Base-by-base conservation (phyloP, 1,140 invertebrate species). In the Eufriesea mexicana region DNA sequence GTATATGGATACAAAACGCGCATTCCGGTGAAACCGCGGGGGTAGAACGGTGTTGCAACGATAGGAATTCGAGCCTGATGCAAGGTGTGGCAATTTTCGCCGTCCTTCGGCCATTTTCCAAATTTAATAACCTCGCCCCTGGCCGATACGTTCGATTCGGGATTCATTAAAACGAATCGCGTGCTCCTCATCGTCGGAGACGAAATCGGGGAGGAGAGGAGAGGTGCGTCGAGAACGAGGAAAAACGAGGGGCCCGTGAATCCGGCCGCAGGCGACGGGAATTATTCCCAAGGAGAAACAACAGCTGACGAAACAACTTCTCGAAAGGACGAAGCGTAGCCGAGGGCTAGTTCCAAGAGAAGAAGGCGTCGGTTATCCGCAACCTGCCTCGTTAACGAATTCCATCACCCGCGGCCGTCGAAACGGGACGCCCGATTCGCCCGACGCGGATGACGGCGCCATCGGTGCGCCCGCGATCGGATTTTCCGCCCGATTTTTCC, bases 341-440 rank as follows among this genome's bases (percentile, higher is more conserved):
- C 73, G 16, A 5, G 1, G 28, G 28, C 9, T n/a, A 25, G 6
- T 18, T 61, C 20, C 25, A 5, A 2, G 54, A 61, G 67, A 45
- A 42, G 75, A 57, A 68, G 45, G 23, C 28, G 28, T 72, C 67
- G 77, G 77, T 79, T 79, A 79, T 79, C 67, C 77, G 55, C 77
- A 79, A 61, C 67, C 28, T 61, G 51, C 28, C 55, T 70, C 67
- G 67, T 79, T 72, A 79, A 79, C 67, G 77, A 61, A 71, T 79
- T 79, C 45, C 67, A 49, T 25, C 35, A 18, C 35, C 23, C 9
- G 35, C 45, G 45, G 20, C 49, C 77, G 25, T 47, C 20, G 28
- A 9, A 23, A 35, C 25, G 78, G 18, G 75, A 62, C 59, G 23
- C 28, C 67, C 49, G 70, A 67, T 51, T 70, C 55, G 57, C 57